Evolutionary conservation across 2,113 vertebrate species (phyloP), one percentile per base, ranked within the genome.

Genomic region (Phainopepla nitens): DNA sequence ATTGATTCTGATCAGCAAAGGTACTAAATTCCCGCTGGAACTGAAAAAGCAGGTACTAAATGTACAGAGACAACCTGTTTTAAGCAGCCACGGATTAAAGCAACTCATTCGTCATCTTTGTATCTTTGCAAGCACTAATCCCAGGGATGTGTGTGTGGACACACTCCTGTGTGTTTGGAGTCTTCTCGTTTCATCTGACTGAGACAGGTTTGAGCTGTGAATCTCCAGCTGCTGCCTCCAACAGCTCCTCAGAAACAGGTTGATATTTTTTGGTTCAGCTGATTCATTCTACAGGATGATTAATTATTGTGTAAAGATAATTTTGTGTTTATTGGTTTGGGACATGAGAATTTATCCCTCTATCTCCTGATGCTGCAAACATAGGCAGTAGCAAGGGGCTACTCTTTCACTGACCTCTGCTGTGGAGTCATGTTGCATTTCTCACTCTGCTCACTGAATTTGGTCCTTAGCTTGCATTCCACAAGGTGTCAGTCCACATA

Each of bases 241-340:
- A 57, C 53, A 84, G 41, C 51, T 80, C 56, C 19, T 71, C 76
- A 81, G 71, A 83, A 91, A 81, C 53, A 51, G 44, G 58, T 25
- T 80, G n/a, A 33, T 33, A 33, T 62, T 92, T 62, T 93, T 68
- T 78, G 36, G 41, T 94, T 79, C 62, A 94, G 61, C 81, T 85
- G 72, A 71, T 80, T 80, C 71, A 39, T 83, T 83, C 82, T 83
- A 56, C 51, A 57, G 64, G 56, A 42, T 90, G 72, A 90, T 88
- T 97, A 86, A 80, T 94, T 69, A 88, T 36, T 81, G 31, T 21
- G 5, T 69, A 61, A 75, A 68, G 69, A 71, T 49, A 68, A 71
- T 49, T 86, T 76, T 66, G 49, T 91, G 54, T 94, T 95, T 90
- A 77, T 89, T 44, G n/a, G 58, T 90, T 82, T 82, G 82, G 57